Evolutionary conservation across 1,140 invertebrate species (phyloP).

Genomic region (Heliconius himera): DNA sequence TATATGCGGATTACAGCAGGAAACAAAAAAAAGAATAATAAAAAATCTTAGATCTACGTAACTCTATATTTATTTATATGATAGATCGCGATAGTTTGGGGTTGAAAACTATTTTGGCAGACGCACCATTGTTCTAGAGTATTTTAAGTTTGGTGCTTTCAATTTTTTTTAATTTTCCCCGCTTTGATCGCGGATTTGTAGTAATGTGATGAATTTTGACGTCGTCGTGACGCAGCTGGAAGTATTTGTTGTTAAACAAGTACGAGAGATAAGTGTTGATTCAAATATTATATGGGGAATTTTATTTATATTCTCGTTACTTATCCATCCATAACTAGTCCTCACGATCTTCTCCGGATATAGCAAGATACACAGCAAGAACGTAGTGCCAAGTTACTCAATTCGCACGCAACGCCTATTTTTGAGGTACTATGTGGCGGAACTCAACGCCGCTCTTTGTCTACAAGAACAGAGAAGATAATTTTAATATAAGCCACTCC

Average conservation of each 20-base stretch:
- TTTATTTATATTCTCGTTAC: too few relatives aligned
- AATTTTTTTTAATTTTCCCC: conserved; percentile 1
- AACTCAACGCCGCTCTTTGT: too few relatives aligned
- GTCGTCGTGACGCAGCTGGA: not conserved
- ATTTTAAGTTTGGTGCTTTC: conserved; percentile 8
- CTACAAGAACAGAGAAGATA: too few relatives aligned
- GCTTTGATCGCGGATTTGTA: not conserved
- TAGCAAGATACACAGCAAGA: too few relatives aligned
- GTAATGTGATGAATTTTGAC: conserved; percentile 13
- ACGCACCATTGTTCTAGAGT: not conserved
- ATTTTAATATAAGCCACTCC: too few relatives aligned
- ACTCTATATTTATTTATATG: not conserved
- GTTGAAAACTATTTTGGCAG: conserved; percentile 3
- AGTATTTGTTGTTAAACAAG: not conserved
- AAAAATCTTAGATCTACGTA: not conserved
- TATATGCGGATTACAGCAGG: not conserved
- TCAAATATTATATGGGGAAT: not conserved
- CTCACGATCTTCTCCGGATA: too few relatives aligned
- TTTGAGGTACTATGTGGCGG: too few relatives aligned
- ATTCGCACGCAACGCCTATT: too few relatives aligned
- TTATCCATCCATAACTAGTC: too few relatives aligned
- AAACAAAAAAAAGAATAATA: not conserved
- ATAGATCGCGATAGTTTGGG: not conserved
- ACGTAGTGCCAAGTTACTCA: too few relatives aligned
- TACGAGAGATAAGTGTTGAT: not conserved